phyloP scores from a whole-genome alignment of 2,888 invertebrate species.

The Dioctria rufipes region DNA sequence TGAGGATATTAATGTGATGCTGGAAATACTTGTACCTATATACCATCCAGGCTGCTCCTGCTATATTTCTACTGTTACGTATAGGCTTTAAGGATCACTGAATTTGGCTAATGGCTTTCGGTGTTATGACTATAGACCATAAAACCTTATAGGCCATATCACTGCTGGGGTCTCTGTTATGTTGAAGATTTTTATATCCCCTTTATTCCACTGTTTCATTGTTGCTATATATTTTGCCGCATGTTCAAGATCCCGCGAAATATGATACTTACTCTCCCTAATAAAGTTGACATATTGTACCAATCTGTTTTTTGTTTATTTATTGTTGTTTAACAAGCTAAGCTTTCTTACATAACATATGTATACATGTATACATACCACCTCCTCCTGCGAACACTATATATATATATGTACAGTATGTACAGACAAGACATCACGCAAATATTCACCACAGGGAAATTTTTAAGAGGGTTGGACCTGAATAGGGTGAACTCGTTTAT shows the following conservation, averaged over 20 bases:
- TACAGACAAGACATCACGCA: too few species aligned
- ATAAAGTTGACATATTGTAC: slow-evolving; percentile 51
- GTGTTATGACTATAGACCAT: slow-evolving; percentile 38
- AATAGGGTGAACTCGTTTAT: too few species aligned
- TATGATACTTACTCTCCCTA: slow-evolving; percentile 27
- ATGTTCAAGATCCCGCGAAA: slow-evolving; percentile 32
- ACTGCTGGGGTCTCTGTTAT: slow-evolving; percentile 11
- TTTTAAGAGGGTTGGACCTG: too few species aligned
- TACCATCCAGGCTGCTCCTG: not conserved
- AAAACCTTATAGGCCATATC: slow-evolving; percentile 35
- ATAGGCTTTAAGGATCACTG: slow-evolving; percentile 26
- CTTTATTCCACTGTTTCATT: not conserved
- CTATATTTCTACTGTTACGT: too few species aligned
- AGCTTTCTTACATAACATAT: slow-evolving; percentile 3
- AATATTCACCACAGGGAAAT: too few species aligned
- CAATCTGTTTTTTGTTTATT: slow-evolving; percentile 48
- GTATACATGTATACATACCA: not conserved
- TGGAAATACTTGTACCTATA: not conserved
- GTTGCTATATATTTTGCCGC: not conserved
- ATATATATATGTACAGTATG: too few species aligned
- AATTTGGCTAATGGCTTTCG: slow-evolving; percentile 44
- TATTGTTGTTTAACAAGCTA: slow-evolving; percentile 46
- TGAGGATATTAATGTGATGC: slow-evolving; percentile 9
- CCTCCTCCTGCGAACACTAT: too few species aligned
- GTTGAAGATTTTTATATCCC: slow-evolving; percentile 21